Base-by-base conservation (phyloP, 2,888 invertebrate genomes). In the Pherbina coryleti region DNA sequence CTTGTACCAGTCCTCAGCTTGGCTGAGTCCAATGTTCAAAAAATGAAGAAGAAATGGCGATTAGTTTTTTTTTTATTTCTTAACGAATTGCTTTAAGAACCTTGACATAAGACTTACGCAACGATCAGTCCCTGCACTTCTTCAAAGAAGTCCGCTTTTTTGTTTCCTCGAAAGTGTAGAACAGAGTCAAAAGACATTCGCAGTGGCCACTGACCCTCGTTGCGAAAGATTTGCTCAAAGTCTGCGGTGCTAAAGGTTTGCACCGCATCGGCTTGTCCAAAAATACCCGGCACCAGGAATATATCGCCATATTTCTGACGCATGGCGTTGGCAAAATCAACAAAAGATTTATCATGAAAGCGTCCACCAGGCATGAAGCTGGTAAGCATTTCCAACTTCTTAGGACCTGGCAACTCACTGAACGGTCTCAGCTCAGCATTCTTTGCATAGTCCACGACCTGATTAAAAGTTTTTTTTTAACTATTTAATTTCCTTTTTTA, bases 191-290 rank as follows among this genome's bases (percentile, higher is more conserved):
- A 31, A 4, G 28, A 4, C 4, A 49, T 2, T 17, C 74, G 74
- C 2, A 66, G 51, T 5, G 74, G 74, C 74, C 74, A 75, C 31
- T 84, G n/a, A 1, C 91, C 91, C 82, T 91, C 91, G 53, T 89
- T 86, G 51, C 91, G 88, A 79, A 90, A 90, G 5, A 85, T 84
- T 14, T 80, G 69, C 74, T 91, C 90, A 66, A 92, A 89, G 82
- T 92, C 91, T 14, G 90, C 89, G 0, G 92, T 91, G 83, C 91
- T 90, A 81, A 91, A 92, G n/a, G 91, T 84, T 17, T 91, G 86
- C 0, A 92, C 87, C 1, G 91, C 82, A 80, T 88, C 84, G 0
- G 79, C 74, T 69, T 85, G 85, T 9, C 88, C 88, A 79, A 87
- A 82, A 49, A 91, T 78, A 3, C 90, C 90, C n/a, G 88, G 89